Evolutionary conservation across 2,888 invertebrate genomes (phyloP).

Genomic region (Copidosoma aretas): DNA sequence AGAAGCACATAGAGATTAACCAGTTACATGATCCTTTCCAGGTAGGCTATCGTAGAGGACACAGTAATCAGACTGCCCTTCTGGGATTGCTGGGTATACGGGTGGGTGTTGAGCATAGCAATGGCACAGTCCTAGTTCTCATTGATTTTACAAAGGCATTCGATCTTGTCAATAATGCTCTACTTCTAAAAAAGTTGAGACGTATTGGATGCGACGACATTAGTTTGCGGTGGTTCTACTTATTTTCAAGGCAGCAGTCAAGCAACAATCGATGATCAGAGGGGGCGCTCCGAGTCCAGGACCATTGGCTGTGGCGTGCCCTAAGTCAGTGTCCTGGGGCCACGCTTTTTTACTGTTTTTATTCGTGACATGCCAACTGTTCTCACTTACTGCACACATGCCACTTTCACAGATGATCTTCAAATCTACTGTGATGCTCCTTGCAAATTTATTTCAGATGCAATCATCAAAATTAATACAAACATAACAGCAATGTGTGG

Average conservation of each 20-base stretch:
- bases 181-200: not conserved
- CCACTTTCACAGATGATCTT: no score
- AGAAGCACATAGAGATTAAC: not conserved
- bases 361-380: no score
- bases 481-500: not conserved
- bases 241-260: not conserved
- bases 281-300: not conserved
- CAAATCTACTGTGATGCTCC: no score
- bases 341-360: no score
- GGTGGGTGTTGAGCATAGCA: not conserved
- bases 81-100: not conserved
- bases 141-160: not conserved
- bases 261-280: not conserved
- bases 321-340: no score
- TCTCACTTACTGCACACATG: no score
- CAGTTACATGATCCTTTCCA: conserved; percentile 18
- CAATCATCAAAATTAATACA: not conserved
- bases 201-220: not conserved
- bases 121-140: not conserved
- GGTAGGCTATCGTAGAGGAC: conserved; percentile 6
- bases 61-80: conserved; percentile 1
- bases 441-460: not conserved
- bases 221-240: not conserved
- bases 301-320: no score
- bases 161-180: not conserved